These are phyloP conservation scores for Euthynnus affinis DNA, from an alignment of 2,797 vertebrate species.

Conservation along the genomic window DNA sequence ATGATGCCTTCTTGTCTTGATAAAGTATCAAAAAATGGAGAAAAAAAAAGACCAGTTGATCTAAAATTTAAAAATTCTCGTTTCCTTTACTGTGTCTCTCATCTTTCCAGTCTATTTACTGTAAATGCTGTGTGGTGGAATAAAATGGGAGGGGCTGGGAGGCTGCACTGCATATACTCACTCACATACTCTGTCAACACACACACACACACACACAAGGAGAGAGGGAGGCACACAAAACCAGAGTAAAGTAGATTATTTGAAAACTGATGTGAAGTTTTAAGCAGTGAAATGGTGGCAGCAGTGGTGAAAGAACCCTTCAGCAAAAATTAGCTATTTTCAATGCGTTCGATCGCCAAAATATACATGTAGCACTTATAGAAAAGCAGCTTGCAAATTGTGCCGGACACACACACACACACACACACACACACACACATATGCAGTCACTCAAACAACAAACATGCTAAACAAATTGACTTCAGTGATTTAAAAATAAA, in stretches of 20 bases:
- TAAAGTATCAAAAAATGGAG: neutral
- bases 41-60: too few species aligned
- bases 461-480: neutral
- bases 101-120: neutral
- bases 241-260: neutral
- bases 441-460: neutral
- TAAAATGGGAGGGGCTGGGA: neutral
- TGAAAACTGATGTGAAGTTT: neutral
- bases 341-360: neutral
- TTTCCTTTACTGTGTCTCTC: neutral
- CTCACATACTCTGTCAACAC: neutral
- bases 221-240: too few species aligned
- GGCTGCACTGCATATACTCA: neutral
- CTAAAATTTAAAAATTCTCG: neutral
- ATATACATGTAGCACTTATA: neutral
- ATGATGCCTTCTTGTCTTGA: neutral
- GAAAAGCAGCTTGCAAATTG: neutral
- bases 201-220: neutral
- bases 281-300: constrained; percentile 2
- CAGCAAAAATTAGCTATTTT: neutral
- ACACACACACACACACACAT: neutral
- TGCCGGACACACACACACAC: too few species aligned
- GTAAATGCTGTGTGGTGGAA: neutral
- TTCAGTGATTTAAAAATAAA: neutral
- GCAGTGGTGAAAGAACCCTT: neutral